These are phyloP conservation scores for Idaea aversata DNA, from an alignment of 2,888 invertebrate species.

Conservation along the genomic window DNA sequence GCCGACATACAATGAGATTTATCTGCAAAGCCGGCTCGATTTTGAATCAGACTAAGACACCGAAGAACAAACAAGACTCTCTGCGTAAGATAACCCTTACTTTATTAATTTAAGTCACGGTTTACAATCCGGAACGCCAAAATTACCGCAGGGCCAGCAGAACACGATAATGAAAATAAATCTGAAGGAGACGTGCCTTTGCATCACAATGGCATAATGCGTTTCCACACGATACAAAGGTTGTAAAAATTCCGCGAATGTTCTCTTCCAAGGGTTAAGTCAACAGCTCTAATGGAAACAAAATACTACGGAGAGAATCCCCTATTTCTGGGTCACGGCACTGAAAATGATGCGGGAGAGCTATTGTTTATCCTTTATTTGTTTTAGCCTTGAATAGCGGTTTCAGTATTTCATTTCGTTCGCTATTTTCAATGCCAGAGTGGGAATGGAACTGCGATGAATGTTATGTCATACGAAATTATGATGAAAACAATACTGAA, in stretches of 20 bases:
- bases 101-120: constrained; percentile 53
- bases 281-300: constrained; percentile 70
- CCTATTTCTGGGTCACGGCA: constrained; percentile 57
- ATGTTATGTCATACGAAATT: constrained; percentile 13
- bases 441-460: constrained; percentile 20
- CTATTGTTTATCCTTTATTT: constrained; percentile 58
- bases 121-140: constrained; percentile 40
- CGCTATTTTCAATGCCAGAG: constrained; percentile 29
- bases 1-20: constrained; percentile 74
- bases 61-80: constrained; percentile 7
- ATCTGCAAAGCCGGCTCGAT: constrained; percentile 60
- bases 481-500: constrained; percentile 1
- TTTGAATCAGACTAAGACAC: constrained; percentile 48
- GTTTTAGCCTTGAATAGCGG: constrained; percentile 47
- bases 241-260: constrained; percentile 43
- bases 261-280: constrained; percentile 58
- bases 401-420: constrained; percentile 41
- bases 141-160: constrained; percentile 50
- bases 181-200: constrained; percentile 48
- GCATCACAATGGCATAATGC: constrained; percentile 52
- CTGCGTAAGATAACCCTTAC: constrained; percentile 17
- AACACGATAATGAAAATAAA: constrained; percentile 63
- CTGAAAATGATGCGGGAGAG: constrained; percentile 57
- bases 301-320: constrained; percentile 55
- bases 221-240: constrained; percentile 39